These are phyloP conservation scores for Colistium nudipinnis DNA, from an alignment of 2,113 vertebrate species.

Conservation along the genomic window DNA sequence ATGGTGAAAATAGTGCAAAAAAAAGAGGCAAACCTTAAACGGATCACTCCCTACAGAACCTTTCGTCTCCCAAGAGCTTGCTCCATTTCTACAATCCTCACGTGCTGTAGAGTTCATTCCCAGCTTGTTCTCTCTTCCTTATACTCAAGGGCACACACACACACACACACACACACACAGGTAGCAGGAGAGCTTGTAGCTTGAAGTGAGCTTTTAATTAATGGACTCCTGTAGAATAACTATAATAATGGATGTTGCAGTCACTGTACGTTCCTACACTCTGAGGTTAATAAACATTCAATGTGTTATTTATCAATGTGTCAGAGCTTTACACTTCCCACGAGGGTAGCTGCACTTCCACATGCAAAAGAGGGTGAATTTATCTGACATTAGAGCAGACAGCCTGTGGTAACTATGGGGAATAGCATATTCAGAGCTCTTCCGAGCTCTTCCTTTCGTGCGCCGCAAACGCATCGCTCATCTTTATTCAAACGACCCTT, in stretches of 20 bases:
- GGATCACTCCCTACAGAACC: background rate
- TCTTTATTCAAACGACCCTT: constrained; percentile 53
- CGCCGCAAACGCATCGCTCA: constrained; percentile 25
- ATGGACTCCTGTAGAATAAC: constrained; percentile 2
- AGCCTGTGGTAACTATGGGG: background rate
- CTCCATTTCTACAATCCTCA: background rate
- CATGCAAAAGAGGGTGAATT: constrained; percentile 9
- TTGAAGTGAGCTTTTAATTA: background rate
- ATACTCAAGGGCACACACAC: background rate
- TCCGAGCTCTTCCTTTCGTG: constrained; percentile 42
- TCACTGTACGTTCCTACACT: background rate
- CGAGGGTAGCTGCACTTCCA: background rate
- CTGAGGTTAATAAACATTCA: constrained; percentile 27
- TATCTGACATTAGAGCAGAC: constrained; percentile 27
- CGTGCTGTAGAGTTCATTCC: background rate
- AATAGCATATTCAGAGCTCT: constrained; percentile 27
- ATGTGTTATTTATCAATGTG: constrained; percentile 20
- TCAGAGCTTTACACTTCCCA: constrained; percentile 24
- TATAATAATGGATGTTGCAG: background rate
- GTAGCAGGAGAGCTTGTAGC: background rate
- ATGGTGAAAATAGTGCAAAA: no score
- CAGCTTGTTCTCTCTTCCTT: background rate
- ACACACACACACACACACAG: background rate
- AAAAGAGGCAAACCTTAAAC: no score
- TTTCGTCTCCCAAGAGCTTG: no score